Percentiles rank a stretch among this genome's conserved stretches.
Conservation (phyloP, 2,888 invertebrate species). For the Hypsopygia costalis region DNA sequence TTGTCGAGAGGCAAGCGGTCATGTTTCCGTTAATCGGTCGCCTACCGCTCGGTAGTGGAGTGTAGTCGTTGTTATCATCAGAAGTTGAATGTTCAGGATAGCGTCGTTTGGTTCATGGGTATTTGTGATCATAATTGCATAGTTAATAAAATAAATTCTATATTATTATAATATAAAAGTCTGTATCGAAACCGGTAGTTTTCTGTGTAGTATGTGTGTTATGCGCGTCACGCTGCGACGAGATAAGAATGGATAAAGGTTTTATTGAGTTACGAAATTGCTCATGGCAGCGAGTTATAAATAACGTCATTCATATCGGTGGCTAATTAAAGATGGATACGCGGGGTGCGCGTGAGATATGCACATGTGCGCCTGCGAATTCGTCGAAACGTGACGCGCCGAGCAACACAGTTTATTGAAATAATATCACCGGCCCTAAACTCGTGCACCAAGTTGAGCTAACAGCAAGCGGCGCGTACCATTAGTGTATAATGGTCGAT, state of each 20-base stretch:
- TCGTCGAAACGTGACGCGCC: constrained; percentile 32
- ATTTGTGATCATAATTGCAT: constrained; percentile 75
- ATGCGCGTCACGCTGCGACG: constrained; percentile 25
- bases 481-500: constrained; percentile 66
- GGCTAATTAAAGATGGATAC: constrained; percentile 38
- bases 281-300: constrained; percentile 43
- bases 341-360: constrained; percentile 19
- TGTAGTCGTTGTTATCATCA: constrained; percentile 60
- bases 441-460: constrained; percentile 56
- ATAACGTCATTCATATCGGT: constrained; percentile 41
- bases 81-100: constrained; percentile 54
- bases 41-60: constrained; percentile 35
- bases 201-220: constrained; percentile 37
- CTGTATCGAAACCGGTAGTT: constrained; percentile 57
- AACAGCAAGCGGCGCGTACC: constrained; percentile 62
- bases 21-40: constrained; percentile 6
- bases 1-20: neutral
- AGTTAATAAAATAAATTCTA: constrained; percentile 68
- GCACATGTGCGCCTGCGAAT: constrained; percentile 22
- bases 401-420: constrained; percentile 28
- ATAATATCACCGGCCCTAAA: constrained; percentile 43
- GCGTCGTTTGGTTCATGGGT: constrained; percentile 73
- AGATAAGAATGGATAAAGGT: neutral
- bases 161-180: constrained; percentile 59
- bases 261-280: constrained; percentile 12